Conservation (phyloP, 2,888 invertebrate species). For the Synanthedon myopaeformis region DNA sequence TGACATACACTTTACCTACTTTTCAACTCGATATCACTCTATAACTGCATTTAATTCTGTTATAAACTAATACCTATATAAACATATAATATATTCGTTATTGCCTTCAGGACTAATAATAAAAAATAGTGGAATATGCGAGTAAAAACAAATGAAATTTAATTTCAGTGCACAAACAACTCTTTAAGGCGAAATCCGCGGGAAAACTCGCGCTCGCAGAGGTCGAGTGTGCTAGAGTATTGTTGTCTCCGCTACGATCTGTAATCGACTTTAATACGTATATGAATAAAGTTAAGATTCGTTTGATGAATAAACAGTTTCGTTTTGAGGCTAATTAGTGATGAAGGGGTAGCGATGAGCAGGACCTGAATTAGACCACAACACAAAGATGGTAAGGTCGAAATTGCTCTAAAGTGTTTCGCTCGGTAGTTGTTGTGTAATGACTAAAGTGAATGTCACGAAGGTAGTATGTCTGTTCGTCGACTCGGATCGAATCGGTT, state of each 20-base stretch:
- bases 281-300: slow-evolving; percentile 20
- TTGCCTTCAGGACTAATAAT: too few species aligned
- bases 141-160: neutral
- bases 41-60: too few species aligned
- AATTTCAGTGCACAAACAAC: neutral
- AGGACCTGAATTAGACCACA: neutral
- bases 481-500: too few species aligned
- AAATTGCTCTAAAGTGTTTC: neutral
- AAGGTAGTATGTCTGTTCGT: neutral
- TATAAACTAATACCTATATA: too few species aligned
- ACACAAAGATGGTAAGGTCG: neutral
- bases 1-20: neutral
- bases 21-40: too few species aligned
- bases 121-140: too few species aligned
- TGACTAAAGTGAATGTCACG: neutral
- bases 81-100: too few species aligned
- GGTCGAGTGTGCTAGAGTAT: slow-evolving; percentile 64
- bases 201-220: slow-evolving; percentile 44
- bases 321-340: slow-evolving; percentile 64
- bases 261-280: slow-evolving; percentile 20
- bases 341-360: slow-evolving; percentile 9
- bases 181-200: slow-evolving; percentile 29
- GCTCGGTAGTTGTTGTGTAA: neutral
- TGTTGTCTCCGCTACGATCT: slow-evolving; percentile 12
- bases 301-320: slow-evolving; percentile 18